Conservation (phyloP, 2,888 invertebrate species). For the Megastigmus dorsalis region DNA sequence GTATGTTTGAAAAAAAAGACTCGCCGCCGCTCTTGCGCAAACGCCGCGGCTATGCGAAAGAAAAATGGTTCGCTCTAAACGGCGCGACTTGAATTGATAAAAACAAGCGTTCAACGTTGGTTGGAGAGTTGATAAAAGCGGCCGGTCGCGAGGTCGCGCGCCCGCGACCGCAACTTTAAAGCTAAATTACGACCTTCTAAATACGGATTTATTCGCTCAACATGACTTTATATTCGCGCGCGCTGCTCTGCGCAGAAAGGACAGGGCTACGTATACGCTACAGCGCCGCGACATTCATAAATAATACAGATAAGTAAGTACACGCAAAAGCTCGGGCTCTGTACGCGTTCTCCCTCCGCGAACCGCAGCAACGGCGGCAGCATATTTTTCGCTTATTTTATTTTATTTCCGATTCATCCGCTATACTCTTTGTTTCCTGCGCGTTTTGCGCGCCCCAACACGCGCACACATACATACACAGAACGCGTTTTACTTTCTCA, state of each 20-base stretch:
- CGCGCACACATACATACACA: too few species aligned
- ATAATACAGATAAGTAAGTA: slow-evolving; percentile 10
- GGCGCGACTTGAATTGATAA: neutral
- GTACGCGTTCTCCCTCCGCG: neutral
- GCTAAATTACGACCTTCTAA: slow-evolving; percentile 4
- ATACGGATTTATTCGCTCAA: slow-evolving; percentile 16
- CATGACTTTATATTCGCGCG: neutral
- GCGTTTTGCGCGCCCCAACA: too few species aligned
- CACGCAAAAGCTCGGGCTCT: neutral
- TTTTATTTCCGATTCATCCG: slow-evolving; percentile 3
- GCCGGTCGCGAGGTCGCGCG: neutral
- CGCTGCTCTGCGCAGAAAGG: neutral
- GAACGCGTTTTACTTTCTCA: too few species aligned
- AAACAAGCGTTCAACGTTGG: neutral
- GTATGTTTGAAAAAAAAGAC: too few species aligned
- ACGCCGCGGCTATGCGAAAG: neutral
- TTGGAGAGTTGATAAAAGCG: neutral
- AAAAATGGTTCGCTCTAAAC: too few species aligned
- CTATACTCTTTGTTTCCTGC: neutral
- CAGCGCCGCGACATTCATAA: slow-evolving; percentile 6
- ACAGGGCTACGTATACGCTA: too few species aligned
- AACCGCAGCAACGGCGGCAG: too few species aligned
- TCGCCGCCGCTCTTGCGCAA: too few species aligned
- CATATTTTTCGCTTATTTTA: neutral
- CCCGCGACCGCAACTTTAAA: neutral